Evolutionary conservation across 2,797 vertebrate species (phyloP), one percentile per base, ranked within the genome.

Genomic region (Takifugu rubripes): DNA sequence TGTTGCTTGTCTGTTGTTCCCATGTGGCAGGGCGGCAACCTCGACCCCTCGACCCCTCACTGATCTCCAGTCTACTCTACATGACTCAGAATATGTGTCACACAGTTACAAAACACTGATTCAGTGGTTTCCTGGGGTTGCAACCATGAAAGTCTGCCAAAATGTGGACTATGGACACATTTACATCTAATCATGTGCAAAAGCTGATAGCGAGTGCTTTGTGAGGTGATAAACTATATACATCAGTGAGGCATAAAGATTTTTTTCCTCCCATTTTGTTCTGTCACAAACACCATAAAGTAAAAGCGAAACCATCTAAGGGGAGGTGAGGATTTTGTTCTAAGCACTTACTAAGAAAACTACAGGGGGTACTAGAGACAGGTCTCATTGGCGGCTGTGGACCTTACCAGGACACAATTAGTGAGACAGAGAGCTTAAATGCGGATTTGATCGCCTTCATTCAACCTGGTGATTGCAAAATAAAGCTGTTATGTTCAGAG

Each of bases 361-460:
- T 56, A 64, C 25, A 47, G 14, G 25, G 36, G n/a, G 7, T 16
- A 33, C n/a, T 56, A 52, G 60, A 54, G 2, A 40, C 12, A 40
- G 36, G 12, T 40, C 11, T 40, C 36, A 14, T 40, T 14, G 36
- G 11, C 14, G 10, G 44, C 44, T 21, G 44, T 46, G 17, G 44
- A 46, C 44, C 89, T 91, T 90, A 89, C 90, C 89, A 40, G 70
- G 49, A 52, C 16, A 66, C 44, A 66, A 60, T 14, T 42, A 62
- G 55, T 43, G 31, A 1, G 43, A 79, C n/a, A 43, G 21, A 61
- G 66, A 7, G 45, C 64, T 81, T 90, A 92, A 81, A 92, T 85
- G 81, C 86, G 84, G 77, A 92, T 92, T 69, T 89, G 86, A 78
- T 90, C 85, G 43, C 82, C 89, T 64, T 90, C 88, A 74, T 89